Conservation (phyloP, 1,140 invertebrate species). For the Halesus radiatus region DNA sequence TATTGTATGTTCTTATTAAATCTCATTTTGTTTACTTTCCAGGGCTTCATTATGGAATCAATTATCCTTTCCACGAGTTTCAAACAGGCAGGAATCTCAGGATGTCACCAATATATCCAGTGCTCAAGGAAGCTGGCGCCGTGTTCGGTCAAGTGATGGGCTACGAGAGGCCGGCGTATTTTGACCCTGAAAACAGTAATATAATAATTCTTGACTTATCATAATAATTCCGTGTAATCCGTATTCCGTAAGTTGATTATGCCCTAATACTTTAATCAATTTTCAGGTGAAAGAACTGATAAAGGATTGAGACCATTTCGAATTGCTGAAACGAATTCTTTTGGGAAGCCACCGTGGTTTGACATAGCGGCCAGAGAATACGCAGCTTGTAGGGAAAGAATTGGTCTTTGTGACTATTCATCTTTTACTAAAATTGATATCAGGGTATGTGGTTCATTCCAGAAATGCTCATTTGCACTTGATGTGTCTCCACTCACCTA, state of each 20-base stretch:
- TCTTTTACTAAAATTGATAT: conserved; percentile 98
- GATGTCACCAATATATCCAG: conserved; percentile 97
- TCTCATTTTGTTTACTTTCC: neutral
- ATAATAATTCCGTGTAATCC: neutral
- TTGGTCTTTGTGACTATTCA: conserved; percentile 96
- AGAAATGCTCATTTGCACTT: too few species aligned
- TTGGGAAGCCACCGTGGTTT: conserved; percentile 95
- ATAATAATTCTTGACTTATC: too few species aligned
- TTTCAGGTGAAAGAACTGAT: conserved; percentile 24
- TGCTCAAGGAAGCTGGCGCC: conserved; percentile 91
- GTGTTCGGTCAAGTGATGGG: conserved; percentile 99
- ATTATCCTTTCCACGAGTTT: conserved; percentile 89
- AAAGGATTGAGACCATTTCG: conserved; percentile 37
- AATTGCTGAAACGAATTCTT: conserved; percentile 83
- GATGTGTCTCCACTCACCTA: too few species aligned
- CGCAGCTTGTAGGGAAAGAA: conserved; percentile 91
- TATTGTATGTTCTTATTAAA: too few species aligned
- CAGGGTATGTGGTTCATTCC: conserved; percentile 75
- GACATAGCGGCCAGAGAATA: conserved; percentile 91
- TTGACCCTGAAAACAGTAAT: conserved; percentile 77
- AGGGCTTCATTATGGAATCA: conserved; percentile 84
- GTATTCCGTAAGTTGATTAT: neutral
- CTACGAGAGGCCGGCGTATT: conserved; percentile 96
- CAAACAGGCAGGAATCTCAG: conserved; percentile 91
- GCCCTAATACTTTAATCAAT: neutral